These are phyloP conservation scores for Hetaerina titia DNA, from an alignment of 2,888 invertebrate genomes.

Conservation along the genomic window DNA sequence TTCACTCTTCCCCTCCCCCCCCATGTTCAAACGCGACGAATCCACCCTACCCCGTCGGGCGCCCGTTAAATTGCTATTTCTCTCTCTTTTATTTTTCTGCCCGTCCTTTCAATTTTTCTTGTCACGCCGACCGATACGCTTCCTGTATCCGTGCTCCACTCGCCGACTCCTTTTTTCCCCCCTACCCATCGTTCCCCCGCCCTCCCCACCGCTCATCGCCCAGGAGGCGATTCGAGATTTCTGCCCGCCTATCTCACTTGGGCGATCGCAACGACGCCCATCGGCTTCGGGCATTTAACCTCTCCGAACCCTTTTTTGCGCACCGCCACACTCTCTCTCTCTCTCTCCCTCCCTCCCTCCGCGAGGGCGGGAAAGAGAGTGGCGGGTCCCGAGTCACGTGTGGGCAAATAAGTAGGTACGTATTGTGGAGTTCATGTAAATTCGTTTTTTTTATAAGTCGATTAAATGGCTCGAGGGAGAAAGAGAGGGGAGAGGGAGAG, in stretches of 20 bases:
- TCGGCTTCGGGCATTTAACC: not conserved
- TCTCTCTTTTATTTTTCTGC: not conserved
- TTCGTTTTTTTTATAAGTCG: not conserved
- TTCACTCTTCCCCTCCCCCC: too few species aligned
- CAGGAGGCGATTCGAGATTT: not conserved
- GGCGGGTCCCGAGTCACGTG: not conserved
- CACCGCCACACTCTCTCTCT: not conserved
- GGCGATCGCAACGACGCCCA: not conserved
- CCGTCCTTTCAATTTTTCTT: slow-evolving; percentile 3
- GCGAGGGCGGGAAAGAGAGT: not conserved
- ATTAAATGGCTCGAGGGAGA: not conserved
- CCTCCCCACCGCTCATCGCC: not conserved
- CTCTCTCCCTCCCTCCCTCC: not conserved
- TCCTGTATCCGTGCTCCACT: not conserved
- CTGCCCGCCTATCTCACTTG: not conserved
- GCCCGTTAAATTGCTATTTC: not conserved
- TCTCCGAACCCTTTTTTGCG: not conserved
- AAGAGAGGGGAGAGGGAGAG: not conserved
- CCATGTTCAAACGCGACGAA: too few species aligned
- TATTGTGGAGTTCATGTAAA: not conserved
- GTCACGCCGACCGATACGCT: not conserved
- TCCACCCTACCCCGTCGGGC: not conserved
- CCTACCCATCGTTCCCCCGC: not conserved
- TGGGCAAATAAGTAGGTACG: not conserved
- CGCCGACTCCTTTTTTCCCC: not conserved